These are phyloP conservation scores for Xenentodon cancila DNA, from an alignment of 2,797 vertebrate species.

Conservation along the genomic window DNA sequence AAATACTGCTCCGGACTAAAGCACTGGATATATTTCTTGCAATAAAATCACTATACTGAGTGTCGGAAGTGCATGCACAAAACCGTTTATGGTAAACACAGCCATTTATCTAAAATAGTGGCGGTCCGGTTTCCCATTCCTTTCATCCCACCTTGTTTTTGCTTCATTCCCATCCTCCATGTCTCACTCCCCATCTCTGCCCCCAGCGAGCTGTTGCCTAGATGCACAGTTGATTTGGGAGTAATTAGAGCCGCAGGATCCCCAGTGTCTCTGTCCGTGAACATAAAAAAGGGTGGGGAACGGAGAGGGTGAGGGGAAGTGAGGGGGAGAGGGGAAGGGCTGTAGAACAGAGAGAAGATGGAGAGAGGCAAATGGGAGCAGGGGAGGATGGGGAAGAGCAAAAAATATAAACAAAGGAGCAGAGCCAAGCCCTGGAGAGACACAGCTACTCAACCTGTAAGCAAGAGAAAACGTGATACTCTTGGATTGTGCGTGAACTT, in stretches of 20 bases:
- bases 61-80: conserved; percentile 5
- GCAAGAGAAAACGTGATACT: conserved; percentile 8
- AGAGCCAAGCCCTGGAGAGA: background rate
- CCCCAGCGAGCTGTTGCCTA: conserved; percentile 63
- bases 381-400: conserved; percentile 6
- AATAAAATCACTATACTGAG: conserved; percentile 6
- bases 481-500: background rate
- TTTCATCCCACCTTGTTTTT: conserved; percentile 35
- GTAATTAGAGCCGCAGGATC: conserved; percentile 79
- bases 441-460: conserved; percentile 6
- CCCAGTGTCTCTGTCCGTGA: conserved; percentile 60
- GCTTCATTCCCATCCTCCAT: conserved; percentile 35
- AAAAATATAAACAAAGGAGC: conserved; percentile 6
- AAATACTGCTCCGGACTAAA: conserved; percentile 15
- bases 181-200: conserved; percentile 14
- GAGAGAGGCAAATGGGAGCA: conserved; percentile 19
- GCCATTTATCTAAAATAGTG: conserved; percentile 15
- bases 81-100: conserved; percentile 10
- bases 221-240: conserved; percentile 67
- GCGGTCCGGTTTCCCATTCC: conserved; percentile 9
- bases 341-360: conserved; percentile 12
- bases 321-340: conserved; percentile 24
- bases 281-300: conserved; percentile 43
- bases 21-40: conserved; percentile 16
- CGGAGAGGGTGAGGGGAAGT: conserved; percentile 22